Conservation (phyloP, 2,797 vertebrate genomes). For the Oreortyx pictus region DNA sequence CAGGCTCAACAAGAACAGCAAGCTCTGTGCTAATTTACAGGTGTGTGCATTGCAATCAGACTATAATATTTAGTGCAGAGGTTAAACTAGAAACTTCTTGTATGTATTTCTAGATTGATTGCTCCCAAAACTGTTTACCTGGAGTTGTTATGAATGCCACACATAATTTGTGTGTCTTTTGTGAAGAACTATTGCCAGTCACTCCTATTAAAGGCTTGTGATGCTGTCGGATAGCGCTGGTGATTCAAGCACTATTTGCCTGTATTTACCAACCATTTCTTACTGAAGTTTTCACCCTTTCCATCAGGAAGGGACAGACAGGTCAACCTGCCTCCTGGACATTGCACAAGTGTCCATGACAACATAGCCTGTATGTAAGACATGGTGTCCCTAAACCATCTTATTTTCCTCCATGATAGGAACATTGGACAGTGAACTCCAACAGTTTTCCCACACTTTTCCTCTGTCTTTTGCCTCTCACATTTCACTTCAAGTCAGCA, state of each 20-base stretch:
- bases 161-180: background rate
- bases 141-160: background rate
- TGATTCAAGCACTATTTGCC: background rate
- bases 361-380: background rate
- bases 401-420: background rate
- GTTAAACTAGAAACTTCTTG: background rate
- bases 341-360: background rate
- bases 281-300: background rate
- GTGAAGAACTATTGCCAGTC: background rate
- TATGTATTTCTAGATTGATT: background rate
- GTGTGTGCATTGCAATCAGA: background rate
- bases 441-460: background rate
- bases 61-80: background rate
- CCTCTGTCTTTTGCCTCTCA: background rate
- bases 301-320: background rate
- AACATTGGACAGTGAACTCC: background rate
- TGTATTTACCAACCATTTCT: background rate
- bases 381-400: background rate
- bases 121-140: background rate
- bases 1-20: background rate
- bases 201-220: background rate
- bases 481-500: conserved; percentile 13
- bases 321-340: background rate
- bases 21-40: background rate
- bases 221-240: background rate